Base-by-base conservation (phyloP, 2,888 invertebrate genomes). In the Quadroppia sp. region DNA sequence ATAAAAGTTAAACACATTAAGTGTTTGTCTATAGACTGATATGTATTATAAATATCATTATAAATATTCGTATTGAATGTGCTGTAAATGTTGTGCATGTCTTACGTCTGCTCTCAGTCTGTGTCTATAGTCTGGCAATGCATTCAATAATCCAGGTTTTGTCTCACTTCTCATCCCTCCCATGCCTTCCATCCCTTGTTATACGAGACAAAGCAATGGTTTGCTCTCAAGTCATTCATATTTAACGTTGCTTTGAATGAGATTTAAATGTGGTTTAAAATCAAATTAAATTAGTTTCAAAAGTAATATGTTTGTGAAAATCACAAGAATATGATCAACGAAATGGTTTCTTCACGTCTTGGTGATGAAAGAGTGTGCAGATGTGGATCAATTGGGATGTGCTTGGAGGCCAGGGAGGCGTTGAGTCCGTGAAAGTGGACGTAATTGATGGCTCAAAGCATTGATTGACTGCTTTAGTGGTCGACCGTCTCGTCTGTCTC, bases 401-500 rank as follows among this genome's bases (percentile, higher is more conserved):
- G n/a, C n/a, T n/a, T n/a, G n/a, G n/a, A n/a, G n/a, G n/a, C n/a
- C n/a, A n/a, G n/a, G 36, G 9, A 7, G 36, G 36, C 9, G 9
- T 36, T 4, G 4, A 36, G 9, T 4, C 36, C 4, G 6, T 36
- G 36, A 9, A 7, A 36, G 36, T 36, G 6, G 4, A 36, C 9
- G 36, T 36, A 45, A 45, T 45, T 45, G 45, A 45, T 45, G 45
- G 61, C 25, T 1, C 20, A n/a, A 61, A 32, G 28, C 36, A 61
- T 61, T 61, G 61, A 61, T 61, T 61, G 32, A 32, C 17, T 53
- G 25, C 28, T 13, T 28, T n/a, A 36, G 32, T 61, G 61, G 36
- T 30, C 17, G 61, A 61, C 61, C 32, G 61, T 61, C 61, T 61
- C n/a, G 61, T 61, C 61, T 61, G 50, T n/a, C 50, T 53, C 23